Percentiles rank a stretch among this genome's conserved stretches.
phyloP scores from a whole-genome alignment of 2,888 invertebrate species.

The Digitonthophagus gazella region DNA sequence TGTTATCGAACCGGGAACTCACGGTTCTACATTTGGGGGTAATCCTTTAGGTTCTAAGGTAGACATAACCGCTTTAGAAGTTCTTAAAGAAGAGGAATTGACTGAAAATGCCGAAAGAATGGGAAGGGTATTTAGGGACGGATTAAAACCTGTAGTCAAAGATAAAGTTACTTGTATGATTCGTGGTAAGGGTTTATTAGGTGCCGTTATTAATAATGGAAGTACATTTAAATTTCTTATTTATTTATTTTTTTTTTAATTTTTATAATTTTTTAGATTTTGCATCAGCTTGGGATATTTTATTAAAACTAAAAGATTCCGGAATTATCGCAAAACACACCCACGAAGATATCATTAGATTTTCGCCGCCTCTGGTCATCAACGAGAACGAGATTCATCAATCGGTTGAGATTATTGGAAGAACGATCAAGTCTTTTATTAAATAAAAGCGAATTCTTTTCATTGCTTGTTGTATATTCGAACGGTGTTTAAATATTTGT shows the following conservation, averaged over 20 bases:
- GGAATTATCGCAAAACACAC: no score
- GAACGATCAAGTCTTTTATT: no score
- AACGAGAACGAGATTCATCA: no score
- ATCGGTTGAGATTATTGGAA: no score
- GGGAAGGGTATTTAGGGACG: constrained; percentile 64
- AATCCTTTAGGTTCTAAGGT: constrained; percentile 77
- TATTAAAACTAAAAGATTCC: constrained; percentile 78
- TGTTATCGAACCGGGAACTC: constrained; percentile 67
- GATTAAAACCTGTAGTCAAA: constrained; percentile 56
- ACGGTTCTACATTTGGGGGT: constrained; percentile 85
- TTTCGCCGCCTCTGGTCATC: no score
- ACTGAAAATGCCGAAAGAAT: constrained; percentile 69
- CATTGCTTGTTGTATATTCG: no score
- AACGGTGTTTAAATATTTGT: no score
- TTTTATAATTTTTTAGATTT: no score
- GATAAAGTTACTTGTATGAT: constrained; percentile 64
- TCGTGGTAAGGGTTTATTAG: constrained; percentile 74
- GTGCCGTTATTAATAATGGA: constrained; percentile 70
- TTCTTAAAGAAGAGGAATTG: constrained; percentile 72
- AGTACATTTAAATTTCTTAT: constrained; percentile 58
- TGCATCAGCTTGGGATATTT: no score
- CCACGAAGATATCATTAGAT: no score
- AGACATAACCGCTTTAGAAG: constrained; percentile 70
- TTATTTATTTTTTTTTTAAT: no score
- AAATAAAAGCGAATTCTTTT: no score